These are phyloP conservation scores for Plodia interpunctella DNA, from an alignment of 1,140 invertebrate species.

Conservation along the genomic window DNA sequence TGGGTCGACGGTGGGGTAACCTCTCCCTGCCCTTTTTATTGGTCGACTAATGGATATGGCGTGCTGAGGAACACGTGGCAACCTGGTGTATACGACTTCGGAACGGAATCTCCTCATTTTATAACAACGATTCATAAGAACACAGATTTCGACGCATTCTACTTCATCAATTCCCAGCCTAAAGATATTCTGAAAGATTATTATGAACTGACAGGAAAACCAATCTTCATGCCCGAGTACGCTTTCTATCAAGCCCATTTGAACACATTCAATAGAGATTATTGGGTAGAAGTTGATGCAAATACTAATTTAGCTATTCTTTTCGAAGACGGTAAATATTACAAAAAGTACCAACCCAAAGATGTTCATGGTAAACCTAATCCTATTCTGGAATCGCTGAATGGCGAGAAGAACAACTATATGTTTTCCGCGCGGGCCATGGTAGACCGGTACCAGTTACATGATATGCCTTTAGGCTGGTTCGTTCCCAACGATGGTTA, in stretches of 20 bases:
- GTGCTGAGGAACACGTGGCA: constrained; percentile 61
- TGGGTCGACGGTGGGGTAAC: constrained; percentile 62
- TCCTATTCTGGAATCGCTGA: constrained; percentile 65
- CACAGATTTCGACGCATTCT: constrained; percentile 54
- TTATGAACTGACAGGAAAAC: constrained; percentile 60
- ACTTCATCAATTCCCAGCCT: constrained; percentile 49
- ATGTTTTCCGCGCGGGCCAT: constrained; percentile 68
- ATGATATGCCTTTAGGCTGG: constrained; percentile 64
- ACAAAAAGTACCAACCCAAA: constrained; percentile 55
- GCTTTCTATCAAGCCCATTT: constrained; percentile 66
- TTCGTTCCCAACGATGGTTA: constrained; percentile 69
- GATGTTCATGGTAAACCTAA: constrained; percentile 41
- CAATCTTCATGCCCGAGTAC: constrained; percentile 58
- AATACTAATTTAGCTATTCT: constrained; percentile 42
- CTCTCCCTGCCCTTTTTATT: constrained; percentile 64
- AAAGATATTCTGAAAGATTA: constrained; percentile 57
- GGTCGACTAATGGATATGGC: constrained; percentile 63
- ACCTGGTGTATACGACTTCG: constrained; percentile 58
- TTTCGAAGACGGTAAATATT: constrained; percentile 64
- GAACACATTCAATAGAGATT: constrained; percentile 65
- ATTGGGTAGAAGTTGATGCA: constrained; percentile 54
- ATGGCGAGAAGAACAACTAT: constrained; percentile 66
- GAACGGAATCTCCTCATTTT: constrained; percentile 27
- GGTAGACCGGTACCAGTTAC: constrained; percentile 57
- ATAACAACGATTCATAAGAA: constrained; percentile 41